A percentile compares a stretch with the other conserved stretches of the same genome.
phyloP scores from a whole-genome alignment of 2,888 invertebrate species.

The Subacronicta megacephala region DNA sequence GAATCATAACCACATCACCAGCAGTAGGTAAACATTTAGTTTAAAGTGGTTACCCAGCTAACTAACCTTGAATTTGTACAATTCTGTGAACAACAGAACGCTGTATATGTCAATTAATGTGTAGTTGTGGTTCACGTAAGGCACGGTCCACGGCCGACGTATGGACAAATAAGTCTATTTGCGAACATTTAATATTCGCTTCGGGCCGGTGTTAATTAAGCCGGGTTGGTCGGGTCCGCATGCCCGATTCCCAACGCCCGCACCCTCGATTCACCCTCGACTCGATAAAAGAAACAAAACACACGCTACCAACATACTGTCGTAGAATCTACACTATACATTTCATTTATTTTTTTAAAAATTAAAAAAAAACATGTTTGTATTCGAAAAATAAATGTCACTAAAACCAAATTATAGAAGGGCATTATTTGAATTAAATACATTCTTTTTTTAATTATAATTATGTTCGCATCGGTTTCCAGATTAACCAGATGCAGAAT shows the following conservation, averaged over 20 bases:
- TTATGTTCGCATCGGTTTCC: too few species aligned
- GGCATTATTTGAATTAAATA: too few species aligned
- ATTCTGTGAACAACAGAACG: slow-evolving; percentile 54
- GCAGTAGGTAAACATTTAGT: slow-evolving; percentile 50
- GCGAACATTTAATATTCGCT: slow-evolving; percentile 85
- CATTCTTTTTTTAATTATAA: too few species aligned
- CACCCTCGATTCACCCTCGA: slow-evolving; percentile 51
- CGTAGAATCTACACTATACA: slow-evolving; percentile 22
- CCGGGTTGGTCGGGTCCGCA: slow-evolving; percentile 67
- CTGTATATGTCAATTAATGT: slow-evolving; percentile 69
- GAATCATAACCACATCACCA: slow-evolving; percentile 49
- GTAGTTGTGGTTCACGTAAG: slow-evolving; percentile 59
- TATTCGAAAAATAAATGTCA: slow-evolving; percentile 4
- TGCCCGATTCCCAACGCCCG: slow-evolving; percentile 41
- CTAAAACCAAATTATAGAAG: too few species aligned
- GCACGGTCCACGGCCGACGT: slow-evolving; percentile 56
- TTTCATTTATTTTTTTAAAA: slow-evolving; percentile 27
- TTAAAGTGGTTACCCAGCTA: slow-evolving; percentile 34
- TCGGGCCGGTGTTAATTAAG: slow-evolving; percentile 81
- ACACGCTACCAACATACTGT: slow-evolving; percentile 33
- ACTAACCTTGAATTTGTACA: slow-evolving; percentile 53
- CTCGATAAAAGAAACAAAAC: slow-evolving; percentile 66
- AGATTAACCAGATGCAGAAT: too few species aligned
- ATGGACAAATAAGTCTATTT: slow-evolving; percentile 83
- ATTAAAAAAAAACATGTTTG: slow-evolving; percentile 32